A percentile compares a stretch with the other conserved stretches of the same genome.
Evolutionary conservation across 2,797 vertebrate species (phyloP).

Genomic region (Etheostoma nigrum): DNA sequence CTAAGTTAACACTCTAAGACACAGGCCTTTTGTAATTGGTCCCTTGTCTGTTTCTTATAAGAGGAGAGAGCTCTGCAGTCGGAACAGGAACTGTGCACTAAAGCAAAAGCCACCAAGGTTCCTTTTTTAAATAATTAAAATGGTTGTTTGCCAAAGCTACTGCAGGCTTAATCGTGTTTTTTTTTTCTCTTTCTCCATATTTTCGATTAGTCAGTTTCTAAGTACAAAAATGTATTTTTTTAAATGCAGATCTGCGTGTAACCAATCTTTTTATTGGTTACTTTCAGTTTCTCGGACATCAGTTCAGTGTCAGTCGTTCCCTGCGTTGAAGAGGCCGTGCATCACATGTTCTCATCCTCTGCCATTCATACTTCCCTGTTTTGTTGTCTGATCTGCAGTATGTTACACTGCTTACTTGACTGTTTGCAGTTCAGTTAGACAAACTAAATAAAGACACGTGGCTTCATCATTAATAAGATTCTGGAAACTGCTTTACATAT

Average conservation of each 20-base stretch:
- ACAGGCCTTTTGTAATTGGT: conserved; percentile 16
- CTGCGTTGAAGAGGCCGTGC: neutral
- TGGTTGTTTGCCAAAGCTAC: neutral
- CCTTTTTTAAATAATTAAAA: conserved; percentile 23
- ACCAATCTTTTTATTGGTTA: neutral
- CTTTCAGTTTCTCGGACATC: conserved; percentile 21
- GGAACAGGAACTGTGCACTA: conserved; percentile 62
- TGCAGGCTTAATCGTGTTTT: neutral
- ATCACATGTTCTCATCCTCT: conserved; percentile 31
- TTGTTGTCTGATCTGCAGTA: conserved; percentile 4
- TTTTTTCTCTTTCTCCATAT: neutral
- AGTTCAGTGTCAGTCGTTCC: neutral
- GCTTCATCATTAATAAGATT: conserved; percentile 12
- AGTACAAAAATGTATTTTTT: neutral
- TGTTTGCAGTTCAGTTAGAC: conserved; percentile 20
- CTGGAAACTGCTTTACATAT: conserved; percentile 23
- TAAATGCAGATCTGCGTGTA: neutral
- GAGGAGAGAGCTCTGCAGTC: conserved; percentile 24
- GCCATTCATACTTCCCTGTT: conserved; percentile 56
- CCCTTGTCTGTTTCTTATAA: neutral
- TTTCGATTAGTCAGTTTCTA: neutral
- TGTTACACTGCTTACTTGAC: conserved; percentile 3
- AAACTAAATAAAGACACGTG: conserved; percentile 11
- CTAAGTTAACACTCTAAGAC: conserved; percentile 17
- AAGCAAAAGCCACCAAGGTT: conserved; percentile 42